Percentiles rank a stretch among this genome's conserved stretches.
These are phyloP conservation scores for Idaea straminata DNA, from an alignment of 2,888 invertebrate species.

Conservation along the genomic window DNA sequence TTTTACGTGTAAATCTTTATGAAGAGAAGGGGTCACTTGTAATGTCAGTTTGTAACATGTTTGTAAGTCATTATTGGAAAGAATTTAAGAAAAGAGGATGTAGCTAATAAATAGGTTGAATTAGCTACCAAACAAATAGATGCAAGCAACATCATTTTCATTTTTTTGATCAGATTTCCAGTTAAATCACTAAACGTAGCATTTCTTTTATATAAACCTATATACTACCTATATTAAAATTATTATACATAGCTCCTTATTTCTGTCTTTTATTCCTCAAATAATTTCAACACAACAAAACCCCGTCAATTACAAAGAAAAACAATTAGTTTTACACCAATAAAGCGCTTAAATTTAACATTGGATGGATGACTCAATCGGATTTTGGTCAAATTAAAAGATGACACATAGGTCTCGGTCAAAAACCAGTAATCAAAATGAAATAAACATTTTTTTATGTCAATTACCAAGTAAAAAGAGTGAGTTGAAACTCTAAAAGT, in stretches of 20 bases:
- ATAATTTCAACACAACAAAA: not conserved
- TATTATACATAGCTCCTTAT: not conserved
- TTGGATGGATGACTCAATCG: not conserved
- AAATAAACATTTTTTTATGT: not conserved
- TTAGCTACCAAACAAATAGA: too few species aligned
- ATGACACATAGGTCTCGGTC: not conserved
- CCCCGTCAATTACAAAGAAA: not conserved
- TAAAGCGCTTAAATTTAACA: not conserved
- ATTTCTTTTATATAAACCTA: too few species aligned
- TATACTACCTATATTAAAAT: too few species aligned
- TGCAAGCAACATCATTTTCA: too few species aligned
- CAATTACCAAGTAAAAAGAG: not conserved
- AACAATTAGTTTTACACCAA: not conserved
- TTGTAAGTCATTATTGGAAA: too few species aligned
- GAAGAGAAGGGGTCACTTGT: too few species aligned
- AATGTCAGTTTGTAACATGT: too few species aligned
- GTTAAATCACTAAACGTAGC: too few species aligned
- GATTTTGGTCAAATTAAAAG: not conserved
- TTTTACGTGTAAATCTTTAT: not conserved
- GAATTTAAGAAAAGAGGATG: too few species aligned
- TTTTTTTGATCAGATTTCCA: too few species aligned
- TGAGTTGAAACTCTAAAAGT: not conserved
- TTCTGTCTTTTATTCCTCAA: not conserved
- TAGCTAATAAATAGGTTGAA: too few species aligned
- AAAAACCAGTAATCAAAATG: conserved; percentile 1